These are phyloP conservation scores for Odontocolon sp. DNA, from an alignment of 2,888 invertebrate species.

Conservation along the genomic window DNA sequence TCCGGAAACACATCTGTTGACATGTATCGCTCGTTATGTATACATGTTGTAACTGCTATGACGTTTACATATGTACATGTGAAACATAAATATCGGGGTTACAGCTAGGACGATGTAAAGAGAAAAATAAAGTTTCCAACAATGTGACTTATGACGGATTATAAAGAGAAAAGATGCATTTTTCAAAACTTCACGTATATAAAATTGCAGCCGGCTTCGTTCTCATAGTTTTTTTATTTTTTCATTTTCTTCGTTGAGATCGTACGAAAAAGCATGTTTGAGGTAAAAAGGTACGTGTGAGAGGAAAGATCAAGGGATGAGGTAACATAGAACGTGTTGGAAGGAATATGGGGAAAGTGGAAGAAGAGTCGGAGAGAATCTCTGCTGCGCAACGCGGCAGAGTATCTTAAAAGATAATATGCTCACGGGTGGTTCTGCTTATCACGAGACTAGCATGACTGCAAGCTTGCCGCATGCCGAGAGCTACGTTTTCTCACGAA, in stretches of 20 bases:
- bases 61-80: too few species aligned
- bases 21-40: neutral
- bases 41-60: neutral
- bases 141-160: too few species aligned
- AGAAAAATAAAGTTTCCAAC: too few species aligned
- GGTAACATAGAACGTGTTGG: neutral
- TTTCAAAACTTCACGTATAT: too few species aligned
- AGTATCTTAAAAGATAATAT: slow-evolving; percentile 55
- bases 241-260: neutral
- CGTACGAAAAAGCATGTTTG: neutral
- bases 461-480: slow-evolving; percentile 24
- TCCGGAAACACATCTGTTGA: neutral
- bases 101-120: too few species aligned
- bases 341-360: slow-evolving; percentile 34
- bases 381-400: slow-evolving; percentile 28
- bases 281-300: neutral
- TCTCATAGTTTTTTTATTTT: neutral
- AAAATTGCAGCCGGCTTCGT: neutral
- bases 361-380: slow-evolving; percentile 6
- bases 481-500: slow-evolving; percentile 19
- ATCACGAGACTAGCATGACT: slow-evolving; percentile 16
- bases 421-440: slow-evolving; percentile 36
- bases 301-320: neutral
- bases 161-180: too few species aligned
- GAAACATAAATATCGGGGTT: too few species aligned